Evolutionary conservation across 2,113 vertebrate genomes (phyloP), one percentile per base, ranked within the genome.

Genomic region (Noturus placidus): DNA sequence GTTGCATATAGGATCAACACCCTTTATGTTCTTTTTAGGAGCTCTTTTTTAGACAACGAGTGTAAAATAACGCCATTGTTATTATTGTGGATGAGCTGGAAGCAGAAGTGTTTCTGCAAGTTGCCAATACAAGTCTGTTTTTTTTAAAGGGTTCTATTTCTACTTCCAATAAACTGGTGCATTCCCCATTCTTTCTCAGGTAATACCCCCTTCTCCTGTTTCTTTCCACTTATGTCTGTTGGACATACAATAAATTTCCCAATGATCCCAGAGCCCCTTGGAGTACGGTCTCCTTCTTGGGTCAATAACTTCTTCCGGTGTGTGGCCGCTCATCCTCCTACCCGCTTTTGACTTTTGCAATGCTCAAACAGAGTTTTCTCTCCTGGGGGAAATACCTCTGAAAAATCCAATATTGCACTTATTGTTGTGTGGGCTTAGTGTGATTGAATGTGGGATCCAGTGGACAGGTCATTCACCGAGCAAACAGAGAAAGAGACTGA

Each of bases 331-430:
- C 61, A 82, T 76, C 87, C 87, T 88, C 84, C 81, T 85, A 88
- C 89, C 87, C 76, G 76, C 54, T 52, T 86, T 83, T 80, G 84
- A 76, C 86, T 83, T 84, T 85, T 59, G 81, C 83, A 82, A 80
- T 88, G 82, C 82, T 88, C 76, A 59, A 61, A 80, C 89, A 84
- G 80, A 86, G 83, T 77, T 85, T 86, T 59, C 76, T 80, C 56
- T 90, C 89, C 87, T 84, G 74, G 78, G 89, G 82, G 87, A 86
- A 81, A 87, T 82, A 67, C 72, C 77, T 85, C 38, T 65, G 52
- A 61, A 89, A 89, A 90, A 91, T 91, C 89, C 88, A 91, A 91
- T 91, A 90, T 89, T 88, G 84, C 61, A 67, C 85, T 88, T 91
- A 91, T 91, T 91, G 88, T 85, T 87, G 86, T 89, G 88, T 85